Conservation (phyloP, 2,797 vertebrate genomes). For the Cyclura pinguis region DNA sequence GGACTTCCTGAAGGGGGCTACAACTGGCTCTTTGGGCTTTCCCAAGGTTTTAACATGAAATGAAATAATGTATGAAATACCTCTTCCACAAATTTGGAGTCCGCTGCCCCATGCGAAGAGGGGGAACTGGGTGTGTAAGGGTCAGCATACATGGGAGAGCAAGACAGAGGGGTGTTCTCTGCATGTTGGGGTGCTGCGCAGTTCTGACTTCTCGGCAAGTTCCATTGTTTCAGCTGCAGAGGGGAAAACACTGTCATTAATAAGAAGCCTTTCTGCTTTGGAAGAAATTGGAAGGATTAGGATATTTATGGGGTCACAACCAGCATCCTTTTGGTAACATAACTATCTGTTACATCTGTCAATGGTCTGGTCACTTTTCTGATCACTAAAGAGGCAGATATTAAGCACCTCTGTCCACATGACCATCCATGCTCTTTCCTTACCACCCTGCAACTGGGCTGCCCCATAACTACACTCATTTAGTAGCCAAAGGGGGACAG, state of each 20-base stretch:
- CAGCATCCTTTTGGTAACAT: too few relatives aligned
- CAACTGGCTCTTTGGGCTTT: neutral
- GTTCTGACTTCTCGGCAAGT: conserved; percentile 70
- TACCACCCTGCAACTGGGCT: too few relatives aligned
- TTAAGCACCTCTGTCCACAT: neutral
- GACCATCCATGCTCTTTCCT: neutral
- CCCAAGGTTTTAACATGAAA: neutral
- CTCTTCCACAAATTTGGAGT: conserved; percentile 64
- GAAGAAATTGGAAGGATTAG: neutral
- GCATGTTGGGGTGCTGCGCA: conserved; percentile 42
- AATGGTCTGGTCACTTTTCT: too few relatives aligned
- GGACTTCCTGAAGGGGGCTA: neutral
- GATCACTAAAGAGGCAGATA: too few relatives aligned
- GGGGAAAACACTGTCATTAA: neutral
- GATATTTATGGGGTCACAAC: too few relatives aligned
- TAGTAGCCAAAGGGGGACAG: too few relatives aligned
- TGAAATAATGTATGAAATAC: conserved; percentile 38
- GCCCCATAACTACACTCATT: too few relatives aligned
- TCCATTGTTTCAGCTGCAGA: conserved; percentile 85
- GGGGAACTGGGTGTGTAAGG: conserved; percentile 83
- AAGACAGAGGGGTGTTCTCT: conserved; percentile 59
- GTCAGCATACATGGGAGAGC: conserved; percentile 86
- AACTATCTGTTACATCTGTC: too few relatives aligned
- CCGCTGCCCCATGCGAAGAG: conserved; percentile 38
- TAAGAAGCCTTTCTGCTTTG: neutral